These are phyloP conservation scores for Oostethus manadensis DNA, from an alignment of 2,113 vertebrate genomes.

Conservation along the genomic window DNA sequence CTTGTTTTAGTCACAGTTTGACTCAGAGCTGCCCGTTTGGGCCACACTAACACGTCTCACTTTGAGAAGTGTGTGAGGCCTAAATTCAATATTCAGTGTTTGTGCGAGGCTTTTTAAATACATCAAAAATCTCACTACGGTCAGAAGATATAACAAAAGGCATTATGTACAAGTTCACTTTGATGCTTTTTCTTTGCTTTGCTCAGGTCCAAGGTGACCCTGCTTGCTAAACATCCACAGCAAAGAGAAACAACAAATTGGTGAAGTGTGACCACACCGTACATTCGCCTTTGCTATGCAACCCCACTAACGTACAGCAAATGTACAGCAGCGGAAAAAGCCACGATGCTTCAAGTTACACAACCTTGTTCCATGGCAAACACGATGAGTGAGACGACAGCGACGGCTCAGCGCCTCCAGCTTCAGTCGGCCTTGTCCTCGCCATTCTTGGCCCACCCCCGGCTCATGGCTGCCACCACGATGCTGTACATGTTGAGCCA, in stretches of 20 bases:
- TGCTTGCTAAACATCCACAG: conserved; percentile 50
- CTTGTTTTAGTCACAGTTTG: conserved; percentile 37
- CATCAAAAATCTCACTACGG: conserved; percentile 67
- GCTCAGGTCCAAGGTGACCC: conserved; percentile 26
- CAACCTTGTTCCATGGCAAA: conserved; percentile 63
- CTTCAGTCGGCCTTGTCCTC: conserved; percentile 73
- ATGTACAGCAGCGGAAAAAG: conserved; percentile 54
- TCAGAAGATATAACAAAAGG: conserved; percentile 61
- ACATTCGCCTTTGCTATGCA: conserved; percentile 40
- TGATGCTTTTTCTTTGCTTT: conserved; percentile 22
- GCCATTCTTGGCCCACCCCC: conserved; percentile 77
- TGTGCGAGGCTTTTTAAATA: conserved; percentile 56
- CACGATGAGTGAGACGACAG: conserved; percentile 48
- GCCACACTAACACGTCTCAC: conserved; percentile 59
- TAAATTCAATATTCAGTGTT: conserved; percentile 49
- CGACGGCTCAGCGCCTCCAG: conserved; percentile 37
- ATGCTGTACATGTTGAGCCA: conserved; percentile 86
- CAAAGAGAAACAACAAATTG: conserved; percentile 37
- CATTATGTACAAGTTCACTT: conserved; percentile 62
- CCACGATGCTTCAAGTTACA: conserved; percentile 52
- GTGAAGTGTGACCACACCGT: conserved; percentile 45
- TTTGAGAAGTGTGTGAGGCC: conserved; percentile 51
- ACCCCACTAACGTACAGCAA: conserved; percentile 52
- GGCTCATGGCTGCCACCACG: conserved; percentile 85
- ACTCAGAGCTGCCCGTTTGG: conserved; percentile 51